These are phyloP conservation scores for Orchestia grillus DNA, from an alignment of 1,140 invertebrate genomes.

Conservation along the genomic window DNA sequence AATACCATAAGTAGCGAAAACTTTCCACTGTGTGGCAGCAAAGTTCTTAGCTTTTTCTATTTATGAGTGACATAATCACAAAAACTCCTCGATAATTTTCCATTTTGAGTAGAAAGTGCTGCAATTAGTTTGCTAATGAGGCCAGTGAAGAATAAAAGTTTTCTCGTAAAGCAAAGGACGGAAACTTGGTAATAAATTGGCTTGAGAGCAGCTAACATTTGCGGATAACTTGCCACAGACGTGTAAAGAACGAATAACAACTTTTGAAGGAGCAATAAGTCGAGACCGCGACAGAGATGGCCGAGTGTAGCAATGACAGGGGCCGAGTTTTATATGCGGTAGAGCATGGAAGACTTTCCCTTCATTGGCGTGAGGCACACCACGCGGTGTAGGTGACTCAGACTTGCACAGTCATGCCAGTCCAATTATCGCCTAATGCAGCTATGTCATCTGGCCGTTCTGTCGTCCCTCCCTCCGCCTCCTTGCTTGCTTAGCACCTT, in stretches of 20 bases:
- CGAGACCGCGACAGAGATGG: not conserved
- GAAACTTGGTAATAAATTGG: not conserved
- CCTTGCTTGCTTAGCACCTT: not conserved
- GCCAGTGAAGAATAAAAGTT: not conserved
- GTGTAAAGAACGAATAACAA: not conserved
- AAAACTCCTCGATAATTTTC: too few species aligned
- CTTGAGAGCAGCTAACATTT: not conserved
- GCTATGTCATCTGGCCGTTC: not conserved
- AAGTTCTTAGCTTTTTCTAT: too few species aligned
- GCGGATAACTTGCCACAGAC: not conserved
- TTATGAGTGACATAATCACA: too few species aligned
- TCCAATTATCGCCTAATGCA: constrained; percentile 41
- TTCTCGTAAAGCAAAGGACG: not conserved
- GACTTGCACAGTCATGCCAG: not conserved
- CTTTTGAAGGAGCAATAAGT: not conserved
- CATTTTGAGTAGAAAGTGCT: not conserved
- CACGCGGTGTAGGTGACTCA: constrained; percentile 18
- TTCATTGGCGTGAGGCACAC: not conserved
- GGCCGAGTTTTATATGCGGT: not conserved
- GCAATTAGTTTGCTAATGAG: not conserved
- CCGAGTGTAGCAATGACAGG: not conserved
- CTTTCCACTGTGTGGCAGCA: too few species aligned
- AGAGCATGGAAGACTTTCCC: constrained; percentile 17
- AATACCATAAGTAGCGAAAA: too few species aligned
- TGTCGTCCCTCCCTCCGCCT: not conserved